Base-by-base conservation (phyloP, 1,140 invertebrate species). In the Brevipalpus yothersi region DNA sequence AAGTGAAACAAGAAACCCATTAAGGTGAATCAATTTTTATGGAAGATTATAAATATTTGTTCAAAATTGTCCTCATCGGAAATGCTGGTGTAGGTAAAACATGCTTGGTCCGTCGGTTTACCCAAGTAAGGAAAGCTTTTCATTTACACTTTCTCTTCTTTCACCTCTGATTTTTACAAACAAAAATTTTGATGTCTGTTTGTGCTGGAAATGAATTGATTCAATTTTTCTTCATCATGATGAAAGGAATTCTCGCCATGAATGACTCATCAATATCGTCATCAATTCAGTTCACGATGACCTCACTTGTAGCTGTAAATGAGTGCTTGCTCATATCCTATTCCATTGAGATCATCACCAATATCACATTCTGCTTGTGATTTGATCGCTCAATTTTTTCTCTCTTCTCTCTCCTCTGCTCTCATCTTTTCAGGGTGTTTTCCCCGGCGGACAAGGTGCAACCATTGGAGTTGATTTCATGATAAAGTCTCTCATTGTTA, bases 391-490 rank as follows among this genome's bases (percentile, higher is more conserved):
- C 57, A 23, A 19, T 58, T 4, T 45, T 63, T 64, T 58, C 60
- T 63, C 61, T 65, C 60, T 68, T 75, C 72, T 55, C 61, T 54
- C 13, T 60, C 59, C 55, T 51, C 43, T 15, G 2, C 8, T 15
- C 21, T 2, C 21, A 2, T 55, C 39, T 31, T 40, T 31, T 53
- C 23, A 82, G 79, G 90, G 90, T 1, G 72, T 93, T 19, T 94
- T 93, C 75, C 90, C 90, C 42, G 88, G 88, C 31, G 89, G 90
- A 45, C 93, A 97, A 77, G 93, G 93, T 59, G 93, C 91, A 61
- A 98, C 94, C 3, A 98, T 98, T 66, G 94, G 94, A 60, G 94
- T 98, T 13, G 94, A 98, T 78, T 98, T 98, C 70, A 96, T 95
- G 81, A 97, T 98, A 68, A 96, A 97, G 75, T 97, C 92, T 61